phyloP scores from a whole-genome alignment of 1,140 invertebrate species.

The Laupala kohalensis region DNA sequence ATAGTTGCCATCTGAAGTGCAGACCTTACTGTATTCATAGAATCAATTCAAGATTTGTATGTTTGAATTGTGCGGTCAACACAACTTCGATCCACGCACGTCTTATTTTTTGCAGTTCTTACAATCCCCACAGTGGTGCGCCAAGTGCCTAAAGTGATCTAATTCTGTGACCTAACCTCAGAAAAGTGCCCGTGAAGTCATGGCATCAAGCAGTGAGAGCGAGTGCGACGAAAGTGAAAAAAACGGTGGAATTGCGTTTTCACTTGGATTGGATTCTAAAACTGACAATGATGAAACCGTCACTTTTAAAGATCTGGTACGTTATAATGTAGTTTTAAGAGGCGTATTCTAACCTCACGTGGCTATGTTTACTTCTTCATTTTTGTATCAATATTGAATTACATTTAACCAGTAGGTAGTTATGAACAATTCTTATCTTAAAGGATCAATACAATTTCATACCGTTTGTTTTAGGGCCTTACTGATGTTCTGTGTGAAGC shows the following conservation, averaged over 20 bases:
- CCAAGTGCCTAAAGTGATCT: too few relatives aligned
- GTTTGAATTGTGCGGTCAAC: not conserved
- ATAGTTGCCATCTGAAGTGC: too few relatives aligned
- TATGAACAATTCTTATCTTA: not conserved
- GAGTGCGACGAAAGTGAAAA: not conserved
- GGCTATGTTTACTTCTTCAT: constrained; percentile 5
- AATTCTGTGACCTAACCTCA: too few relatives aligned
- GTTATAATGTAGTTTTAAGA: constrained; percentile 7
- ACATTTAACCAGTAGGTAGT: not conserved
- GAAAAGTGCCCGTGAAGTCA: not conserved
- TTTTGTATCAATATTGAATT: constrained; percentile 7
- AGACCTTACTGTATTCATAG: not conserved
- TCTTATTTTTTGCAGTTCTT: not conserved
- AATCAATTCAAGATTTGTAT: not conserved
- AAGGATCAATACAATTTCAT: not conserved
- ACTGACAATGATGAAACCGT: constrained; percentile 24
- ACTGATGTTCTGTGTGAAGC: constrained; percentile 82
- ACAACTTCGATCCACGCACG: not conserved
- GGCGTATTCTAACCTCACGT: not conserved
- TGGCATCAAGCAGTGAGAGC: not conserved
- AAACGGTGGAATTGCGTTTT: too few relatives aligned
- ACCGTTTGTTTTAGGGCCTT: constrained; percentile 53
- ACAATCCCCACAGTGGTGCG: not conserved
- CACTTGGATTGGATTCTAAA: too few relatives aligned
- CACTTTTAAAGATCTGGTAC: constrained; percentile 48